Base-by-base conservation (phyloP, 2,888 invertebrate species). In the Netelia inedita region DNA sequence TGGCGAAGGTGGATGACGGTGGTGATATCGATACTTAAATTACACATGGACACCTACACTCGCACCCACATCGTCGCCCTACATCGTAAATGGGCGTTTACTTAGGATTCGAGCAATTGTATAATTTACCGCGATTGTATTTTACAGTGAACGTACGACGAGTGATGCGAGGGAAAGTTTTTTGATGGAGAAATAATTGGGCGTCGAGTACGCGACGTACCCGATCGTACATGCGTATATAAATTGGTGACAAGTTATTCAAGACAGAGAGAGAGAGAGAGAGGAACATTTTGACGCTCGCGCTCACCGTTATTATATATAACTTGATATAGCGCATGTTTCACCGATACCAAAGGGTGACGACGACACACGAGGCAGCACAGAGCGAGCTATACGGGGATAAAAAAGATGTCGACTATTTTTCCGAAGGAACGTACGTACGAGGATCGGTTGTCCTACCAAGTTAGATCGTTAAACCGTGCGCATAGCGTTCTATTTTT, bases 21-120 rank as follows among this genome's bases (percentile, higher is more conserved):
- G 55, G 72, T 46, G 61, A 73, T 50, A 76, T 88, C 85, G 87
- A 87, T 88, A 89, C 87, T 87, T 89, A 88, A 88, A 72, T 53
- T 81, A 74, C 72, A 57, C 35, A 50, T 61, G 78, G 71, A 74
- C 73, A 21, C 21, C 55, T 50, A n/a, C 63, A 23, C 46, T 14
- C 2, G 5, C 10, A 14, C 46, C 2, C 14, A 10, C 10, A 14
- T 1, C n/a, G n/a, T n/a, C n/a, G n/a, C n/a, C n/a, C 57, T 41
- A 82, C 75, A 79, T 75, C 79, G 68, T 66, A 75, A 41, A 79
- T 61, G 82, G 63, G 43, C 82, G 85, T 79, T 85, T 82, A 82
- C 82, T 82, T 85, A 82, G 82, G 82, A 65, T 72, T 43, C 59
- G 59, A 50, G 53, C 71, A 28, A 69, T 21, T 69, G 21, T 68